Evolutionary conservation across 2,113 vertebrate species (phyloP).

Genomic region (Lycocorax pyrrhopterus): DNA sequence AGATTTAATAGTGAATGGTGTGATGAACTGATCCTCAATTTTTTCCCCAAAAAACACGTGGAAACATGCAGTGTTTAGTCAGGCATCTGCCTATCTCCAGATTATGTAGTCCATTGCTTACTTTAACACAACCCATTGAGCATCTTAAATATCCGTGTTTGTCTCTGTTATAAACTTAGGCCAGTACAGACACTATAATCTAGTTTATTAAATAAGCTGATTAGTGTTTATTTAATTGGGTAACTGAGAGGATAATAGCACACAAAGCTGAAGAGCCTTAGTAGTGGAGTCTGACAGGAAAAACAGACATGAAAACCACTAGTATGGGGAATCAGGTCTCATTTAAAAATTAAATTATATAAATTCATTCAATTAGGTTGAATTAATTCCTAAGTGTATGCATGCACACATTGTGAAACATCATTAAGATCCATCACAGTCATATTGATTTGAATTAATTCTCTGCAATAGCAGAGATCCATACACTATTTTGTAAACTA

Average conservation of each 20-base stretch:
- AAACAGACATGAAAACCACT: not conserved
- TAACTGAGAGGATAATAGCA: not conserved
- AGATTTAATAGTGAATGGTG: not conserved
- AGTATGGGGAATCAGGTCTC: not conserved
- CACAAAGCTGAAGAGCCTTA: not conserved
- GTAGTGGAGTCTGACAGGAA: not conserved
- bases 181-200: not conserved
- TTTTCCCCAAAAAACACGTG: not conserved
- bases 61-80: not conserved
- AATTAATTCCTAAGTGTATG: not conserved
- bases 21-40: not conserved
- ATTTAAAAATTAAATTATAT: slow-evolving; percentile 7
- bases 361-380: not conserved
- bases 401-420: not conserved
- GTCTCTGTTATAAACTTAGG: not conserved
- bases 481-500: not conserved
- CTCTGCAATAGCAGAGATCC: not conserved
- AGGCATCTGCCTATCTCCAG: not conserved
- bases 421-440: not conserved
- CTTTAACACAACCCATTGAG: not conserved
- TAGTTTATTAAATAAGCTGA: not conserved
- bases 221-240: slow-evolving; percentile 1
- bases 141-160: not conserved
- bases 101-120: not conserved
- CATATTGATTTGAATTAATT: not conserved